Evolutionary conservation across 2,113 vertebrate species (phyloP), one percentile per base, ranked within the genome.

Genomic region (Varanus salvator): DNA sequence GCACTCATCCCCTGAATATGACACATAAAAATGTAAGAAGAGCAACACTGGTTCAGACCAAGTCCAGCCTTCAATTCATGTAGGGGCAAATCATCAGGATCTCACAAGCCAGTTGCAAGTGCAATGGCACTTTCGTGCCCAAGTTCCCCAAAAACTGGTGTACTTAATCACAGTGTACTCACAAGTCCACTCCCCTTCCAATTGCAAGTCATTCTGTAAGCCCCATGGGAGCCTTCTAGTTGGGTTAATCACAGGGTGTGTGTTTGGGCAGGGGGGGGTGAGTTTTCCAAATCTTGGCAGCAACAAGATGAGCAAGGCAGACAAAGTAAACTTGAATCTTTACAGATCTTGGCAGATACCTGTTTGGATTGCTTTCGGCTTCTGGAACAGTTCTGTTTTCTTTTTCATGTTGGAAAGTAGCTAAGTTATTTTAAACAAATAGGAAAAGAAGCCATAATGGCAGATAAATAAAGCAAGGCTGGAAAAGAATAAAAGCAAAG

Each of bases 291-390:
- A 72, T 54, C 34, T 19, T 81, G 92, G 2, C 86, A 5, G 60
- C 91, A 76, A 68, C 91, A 87, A 93, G 15, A 6, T 92, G 15
- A 89, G 66, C 71, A 83, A 90, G 7, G 52, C 91, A 66, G 90
- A 86, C 25, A 85, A 44, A 34, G 0, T 90, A 92, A 92, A 92
- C 91, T 92, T 91, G 68, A 90, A 89, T 90, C 84, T 80, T 92
- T 94, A 90, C 80, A 52, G 90, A 87, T 83, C 69, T 94, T 94
- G 94, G 92, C 90, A 92, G 69, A 80, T 92, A 84, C 74, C 89
- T 94, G 77, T 27, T 85, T 80, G 77, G 83, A 95, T 95, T 3
- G 83, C 86, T 93, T 95, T 91, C 83, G 77, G 81, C 74, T 95
- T 17, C 78, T 94, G 83, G 52, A 94, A 91, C 72, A 83, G 83